These are phyloP conservation scores for Hippocampus comes DNA, from an alignment of 2,113 vertebrate species.

Conservation along the genomic window DNA sequence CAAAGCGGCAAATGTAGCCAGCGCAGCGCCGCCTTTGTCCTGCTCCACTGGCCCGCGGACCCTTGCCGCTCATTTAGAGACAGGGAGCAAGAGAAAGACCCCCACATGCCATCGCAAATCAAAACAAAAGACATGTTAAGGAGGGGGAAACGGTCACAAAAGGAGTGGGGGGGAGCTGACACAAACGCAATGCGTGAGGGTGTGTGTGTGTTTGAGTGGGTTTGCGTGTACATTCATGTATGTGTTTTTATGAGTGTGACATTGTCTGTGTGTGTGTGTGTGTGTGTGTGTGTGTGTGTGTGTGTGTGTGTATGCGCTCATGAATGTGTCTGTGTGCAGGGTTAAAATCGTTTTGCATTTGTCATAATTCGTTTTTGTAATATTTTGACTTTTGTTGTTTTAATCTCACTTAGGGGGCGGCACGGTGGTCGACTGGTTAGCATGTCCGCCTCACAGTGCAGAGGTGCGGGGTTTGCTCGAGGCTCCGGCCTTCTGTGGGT, in stretches of 20 bases:
- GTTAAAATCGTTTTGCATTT: too few species aligned
- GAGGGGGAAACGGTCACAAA: slow-evolving; percentile 64
- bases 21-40: slow-evolving; percentile 2
- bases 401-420: too few species aligned
- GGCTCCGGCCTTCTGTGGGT: too few species aligned
- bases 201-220: too few species aligned
- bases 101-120: slow-evolving; percentile 83
- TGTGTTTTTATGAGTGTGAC: not conserved
- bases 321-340: too few species aligned
- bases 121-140: slow-evolving; percentile 75
- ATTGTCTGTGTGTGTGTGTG: not conserved
- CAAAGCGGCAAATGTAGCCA: not conserved
- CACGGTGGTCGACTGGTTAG: too few species aligned
- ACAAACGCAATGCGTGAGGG: not conserved
- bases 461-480: too few species aligned
- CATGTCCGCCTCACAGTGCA: too few species aligned
- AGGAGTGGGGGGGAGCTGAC: not conserved
- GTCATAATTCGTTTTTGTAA: too few species aligned
- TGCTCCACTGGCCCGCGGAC: slow-evolving; percentile 3
- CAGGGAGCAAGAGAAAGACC: not conserved
- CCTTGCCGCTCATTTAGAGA: slow-evolving; percentile 2
- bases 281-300: too few species aligned
- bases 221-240: not conserved
- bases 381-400: too few species aligned
- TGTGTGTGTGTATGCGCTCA: too few species aligned